Evolutionary conservation across 2,113 vertebrate genomes (phyloP), one percentile per base, ranked within the genome.

Genomic region (Pangasianodon hypophthalmus): DNA sequence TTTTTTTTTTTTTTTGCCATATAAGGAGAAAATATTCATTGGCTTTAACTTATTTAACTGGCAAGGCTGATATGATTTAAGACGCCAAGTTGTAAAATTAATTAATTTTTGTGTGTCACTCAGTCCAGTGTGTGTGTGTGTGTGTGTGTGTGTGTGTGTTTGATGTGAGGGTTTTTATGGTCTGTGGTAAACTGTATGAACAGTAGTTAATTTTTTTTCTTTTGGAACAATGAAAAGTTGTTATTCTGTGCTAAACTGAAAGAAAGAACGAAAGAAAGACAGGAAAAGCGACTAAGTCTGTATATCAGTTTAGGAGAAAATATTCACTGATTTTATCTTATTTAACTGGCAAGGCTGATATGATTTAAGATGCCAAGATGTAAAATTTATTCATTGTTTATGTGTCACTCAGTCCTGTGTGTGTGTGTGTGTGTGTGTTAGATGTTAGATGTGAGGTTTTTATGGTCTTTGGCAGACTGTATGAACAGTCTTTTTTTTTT

Each of bases 141-240:
- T 69, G 64, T 32, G n/a, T 18, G 67, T 71, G 67, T 37, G 67
- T 56, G 54, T 62, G 60, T 60, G 62, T 67, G 64, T 67, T 87
- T 86, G 87, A 52, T 56, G n/a, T 84, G 77, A 50, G 84, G 86
- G 81, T 85, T 88, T 77, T 71, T 64, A 73, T 41, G 69, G 32
- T 41, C 32, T 73, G 64, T 69, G 64, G n/a, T 69, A 32, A 13
- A 69, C 10, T 16, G 29, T 32, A 69, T 69, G 10, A 69, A 69
- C 64, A 69, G 11, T 13, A 69, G 64, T 69, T 69, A 14, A 8
- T 29, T 26, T 26, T 62, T 29, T 64, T 64, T 54, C 10, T 54
- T 54, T 14, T 54, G 52, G 11, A 60, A 60, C 58, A 60, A 26
- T 60, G 58, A 60, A 60, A 60, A 24, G 56, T 13, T 58, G 56